A percentile compares a stretch with the other conserved stretches of the same genome.
Conservation (phyloP, 2,888 invertebrate genomes). For the Plemyria rubiginata region DNA sequence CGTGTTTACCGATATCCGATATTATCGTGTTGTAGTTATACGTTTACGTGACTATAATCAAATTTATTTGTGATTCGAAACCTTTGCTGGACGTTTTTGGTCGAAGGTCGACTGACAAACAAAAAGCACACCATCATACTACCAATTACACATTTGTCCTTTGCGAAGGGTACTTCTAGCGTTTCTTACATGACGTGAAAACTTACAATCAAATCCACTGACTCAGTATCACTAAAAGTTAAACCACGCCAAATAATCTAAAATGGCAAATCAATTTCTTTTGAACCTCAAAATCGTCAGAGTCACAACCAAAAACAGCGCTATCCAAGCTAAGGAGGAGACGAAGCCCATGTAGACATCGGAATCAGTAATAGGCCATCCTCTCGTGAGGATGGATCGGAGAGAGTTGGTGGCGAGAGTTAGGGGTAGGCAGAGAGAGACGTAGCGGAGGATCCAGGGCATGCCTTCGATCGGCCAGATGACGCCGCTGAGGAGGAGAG, state of each 20-base stretch:
- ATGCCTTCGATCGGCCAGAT: conserved; percentile 99
- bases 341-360: conserved; percentile 96
- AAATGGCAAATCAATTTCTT: conserved; percentile 85
- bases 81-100: background rate
- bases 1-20: too few relatives aligned
- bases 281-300: conserved; percentile 92
- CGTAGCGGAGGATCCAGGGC: conserved; percentile 93
- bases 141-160: background rate
- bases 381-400: conserved; percentile 93
- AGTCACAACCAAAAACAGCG: conserved; percentile 91
- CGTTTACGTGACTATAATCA: too few relatives aligned
- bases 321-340: conserved; percentile 94
- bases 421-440: conserved; percentile 93
- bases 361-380: conserved; percentile 92
- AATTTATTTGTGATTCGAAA: too few relatives aligned
- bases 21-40: too few relatives aligned
- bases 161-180: too few relatives aligned
- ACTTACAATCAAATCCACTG: background rate
- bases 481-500: conserved; percentile 95
- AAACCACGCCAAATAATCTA: conserved; percentile 36
- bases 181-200: background rate
- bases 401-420: conserved; percentile 97
- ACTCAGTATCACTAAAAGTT: background rate
- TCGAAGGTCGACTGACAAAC: background rate
- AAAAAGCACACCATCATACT: background rate